Base-by-base conservation (phyloP, 2,113 vertebrate genomes). In the Thalassarche chlororhynchos region DNA sequence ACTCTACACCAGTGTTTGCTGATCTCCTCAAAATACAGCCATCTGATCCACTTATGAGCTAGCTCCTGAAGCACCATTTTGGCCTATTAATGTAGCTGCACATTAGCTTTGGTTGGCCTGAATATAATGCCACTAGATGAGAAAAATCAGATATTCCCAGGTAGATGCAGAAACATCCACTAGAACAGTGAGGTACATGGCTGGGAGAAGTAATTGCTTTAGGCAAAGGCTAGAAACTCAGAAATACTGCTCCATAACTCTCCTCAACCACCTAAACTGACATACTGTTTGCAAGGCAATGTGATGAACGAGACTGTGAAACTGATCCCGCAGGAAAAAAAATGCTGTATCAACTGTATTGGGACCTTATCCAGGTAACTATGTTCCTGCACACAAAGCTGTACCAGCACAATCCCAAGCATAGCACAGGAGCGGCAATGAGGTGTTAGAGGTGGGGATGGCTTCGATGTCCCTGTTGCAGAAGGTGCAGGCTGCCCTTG, bases 361-460 rank as follows among this genome's bases (percentile, higher is more conserved):
- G 9, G 14, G 42, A 68, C 34, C 23, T 96, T 55, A 26, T n/a
- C 32, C 8, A 26, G 44, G 38, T 55, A 70, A 42, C 6, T 23
- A 25, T 0, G 1, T 8, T 89, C 55, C 46, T 38, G 17, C 9
- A 40, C 14, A n/a, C 0, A 2, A 68, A 82, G 23, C 44, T 3
- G 4, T 46, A 24, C 20, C 13, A 20, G 7, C 24, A n/a, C 31
- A 61, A 61, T 38, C 47, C 29, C 75, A 87, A 61, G 44, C 21
- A 69, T 3, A 24, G 32, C 44, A 38, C 31, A 32, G 21, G 16
- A 84, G 13, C 34, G 23, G 29, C 61, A 52, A 8, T 14, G 36
- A 58, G 21, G 31, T 17, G 17, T 4, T 52, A 34, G 49, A 80
- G 28, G 38, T 54, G 23, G 38, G 13, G 34, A 65, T 2, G 2